Evolutionary conservation across 2,888 invertebrate genomes (phyloP).

Genomic region (Electrophaes corylata): DNA sequence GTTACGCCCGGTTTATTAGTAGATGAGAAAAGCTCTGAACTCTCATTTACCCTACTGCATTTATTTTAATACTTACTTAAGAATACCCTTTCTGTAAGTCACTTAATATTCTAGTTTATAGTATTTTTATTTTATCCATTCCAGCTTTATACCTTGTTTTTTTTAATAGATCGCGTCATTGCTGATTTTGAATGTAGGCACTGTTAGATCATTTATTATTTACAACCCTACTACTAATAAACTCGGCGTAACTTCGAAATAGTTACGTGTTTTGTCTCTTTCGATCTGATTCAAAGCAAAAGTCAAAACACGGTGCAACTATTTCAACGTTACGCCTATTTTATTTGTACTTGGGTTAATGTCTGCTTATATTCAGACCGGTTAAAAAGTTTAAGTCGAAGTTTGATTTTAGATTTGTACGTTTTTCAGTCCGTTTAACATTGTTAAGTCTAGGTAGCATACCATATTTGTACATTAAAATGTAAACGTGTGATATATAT

Average conservation of each 20-base stretch:
- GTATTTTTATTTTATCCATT: slow-evolving; percentile 27
- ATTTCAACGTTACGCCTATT: too few species aligned
- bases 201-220: neutral
- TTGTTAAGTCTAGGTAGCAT: slow-evolving; percentile 9
- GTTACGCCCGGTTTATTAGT: too few species aligned
- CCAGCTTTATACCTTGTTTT: slow-evolving; percentile 15
- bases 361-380: neutral
- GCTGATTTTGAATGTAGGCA: slow-evolving; percentile 3
- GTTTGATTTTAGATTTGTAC: neutral
- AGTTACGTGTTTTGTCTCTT: too few species aligned
- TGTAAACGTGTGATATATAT: slow-evolving; percentile 48
- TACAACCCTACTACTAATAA: too few species aligned
- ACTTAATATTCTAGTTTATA: slow-evolving; percentile 29
- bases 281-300: too few species aligned
- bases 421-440: neutral
- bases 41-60: slow-evolving; percentile 45
- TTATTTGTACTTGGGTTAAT: too few species aligned
- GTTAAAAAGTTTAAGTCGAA: neutral
- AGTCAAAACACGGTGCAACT: too few species aligned
- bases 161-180: neutral
- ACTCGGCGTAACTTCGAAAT: too few species aligned
- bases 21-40: too few species aligned
- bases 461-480: slow-evolving; percentile 26
- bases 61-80: slow-evolving; percentile 42
- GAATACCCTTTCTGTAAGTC: slow-evolving; percentile 30